These are phyloP conservation scores for Ciconia maguari DNA, from an alignment of 2,113 vertebrate species.

Conservation along the genomic window DNA sequence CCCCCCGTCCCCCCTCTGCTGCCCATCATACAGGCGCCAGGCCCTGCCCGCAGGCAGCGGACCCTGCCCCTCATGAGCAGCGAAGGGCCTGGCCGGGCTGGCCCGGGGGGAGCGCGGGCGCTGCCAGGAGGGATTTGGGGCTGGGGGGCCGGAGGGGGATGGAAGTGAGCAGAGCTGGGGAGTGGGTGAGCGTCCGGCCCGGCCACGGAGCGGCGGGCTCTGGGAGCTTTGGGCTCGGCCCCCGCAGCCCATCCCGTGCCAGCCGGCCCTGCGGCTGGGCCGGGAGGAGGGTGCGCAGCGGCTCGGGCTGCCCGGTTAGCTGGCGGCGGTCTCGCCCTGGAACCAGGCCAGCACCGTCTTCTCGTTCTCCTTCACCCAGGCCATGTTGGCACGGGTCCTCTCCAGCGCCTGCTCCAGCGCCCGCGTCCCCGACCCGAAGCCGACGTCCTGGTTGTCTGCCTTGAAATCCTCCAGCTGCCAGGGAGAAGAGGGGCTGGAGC, in stretches of 20 bases:
- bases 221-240: background rate
- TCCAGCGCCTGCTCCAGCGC: slow-evolving; percentile 85
- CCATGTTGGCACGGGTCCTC: slow-evolving; percentile 81
- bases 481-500: background rate
- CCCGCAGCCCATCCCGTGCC: accelerated
- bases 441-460: slow-evolving; percentile 64
- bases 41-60: background rate
- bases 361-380: slow-evolving; percentile 83
- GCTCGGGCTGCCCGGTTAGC: accelerated
- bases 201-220: accelerated
- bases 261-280: accelerated
- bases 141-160: background rate
- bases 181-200: accelerated
- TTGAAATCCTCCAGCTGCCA: slow-evolving; percentile 84
- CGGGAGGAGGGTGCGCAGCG: accelerated
- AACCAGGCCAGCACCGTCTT: slow-evolving; percentile 75
- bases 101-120: accelerated
- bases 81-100: accelerated
- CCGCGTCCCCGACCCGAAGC: slow-evolving; percentile 77
- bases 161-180: background rate
- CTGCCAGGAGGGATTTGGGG: background rate
- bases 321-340: accelerated
- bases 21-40: background rate
- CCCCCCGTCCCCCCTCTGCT: accelerated
- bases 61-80: background rate